Evolutionary conservation across 2,113 vertebrate genomes (phyloP).

Genomic region (Rhea pennata): DNA sequence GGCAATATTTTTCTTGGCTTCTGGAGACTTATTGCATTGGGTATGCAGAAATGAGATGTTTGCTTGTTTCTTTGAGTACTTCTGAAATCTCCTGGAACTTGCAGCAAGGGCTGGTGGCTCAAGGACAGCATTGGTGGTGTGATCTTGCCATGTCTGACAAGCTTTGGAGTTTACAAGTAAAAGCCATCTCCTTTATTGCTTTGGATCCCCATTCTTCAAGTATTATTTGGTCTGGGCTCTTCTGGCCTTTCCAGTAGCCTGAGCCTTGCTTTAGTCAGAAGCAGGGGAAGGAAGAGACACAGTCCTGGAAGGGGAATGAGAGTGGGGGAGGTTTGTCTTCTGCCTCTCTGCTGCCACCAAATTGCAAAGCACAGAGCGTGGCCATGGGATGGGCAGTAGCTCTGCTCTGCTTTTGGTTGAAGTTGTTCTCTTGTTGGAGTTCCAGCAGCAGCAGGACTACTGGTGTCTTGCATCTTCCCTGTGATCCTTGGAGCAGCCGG

Average conservation of each 20-base stretch:
- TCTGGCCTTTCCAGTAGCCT: neutral
- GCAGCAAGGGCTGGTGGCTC: accelerated
- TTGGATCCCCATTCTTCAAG: accelerated
- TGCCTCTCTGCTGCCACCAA: accelerated
- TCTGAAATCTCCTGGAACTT: neutral
- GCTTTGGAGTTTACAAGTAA: neutral
- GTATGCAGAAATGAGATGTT: neutral
- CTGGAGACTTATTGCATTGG: neutral
- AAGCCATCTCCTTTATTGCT: neutral
- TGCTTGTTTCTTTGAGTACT: neutral
- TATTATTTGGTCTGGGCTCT: accelerated
- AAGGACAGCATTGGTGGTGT: accelerated
- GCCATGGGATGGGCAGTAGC: accelerated
- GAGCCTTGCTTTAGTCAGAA: neutral
- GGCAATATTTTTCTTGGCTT: neutral
- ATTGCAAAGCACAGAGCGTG: accelerated
- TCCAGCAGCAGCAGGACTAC: accelerated
- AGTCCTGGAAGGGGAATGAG: accelerated
- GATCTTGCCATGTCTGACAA: neutral
- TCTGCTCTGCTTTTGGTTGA: neutral
- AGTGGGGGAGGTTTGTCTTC: neutral
- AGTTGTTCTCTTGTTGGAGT: accelerated
- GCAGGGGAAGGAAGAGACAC: neutral
- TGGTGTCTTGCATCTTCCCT: accelerated
- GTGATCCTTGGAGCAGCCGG: neutral